A percentile compares a stretch with the other conserved stretches of the same genome.
Evolutionary conservation across 92 coral and sea anemone species (phyloP).

Genomic region (Meandrina meandrites): DNA sequence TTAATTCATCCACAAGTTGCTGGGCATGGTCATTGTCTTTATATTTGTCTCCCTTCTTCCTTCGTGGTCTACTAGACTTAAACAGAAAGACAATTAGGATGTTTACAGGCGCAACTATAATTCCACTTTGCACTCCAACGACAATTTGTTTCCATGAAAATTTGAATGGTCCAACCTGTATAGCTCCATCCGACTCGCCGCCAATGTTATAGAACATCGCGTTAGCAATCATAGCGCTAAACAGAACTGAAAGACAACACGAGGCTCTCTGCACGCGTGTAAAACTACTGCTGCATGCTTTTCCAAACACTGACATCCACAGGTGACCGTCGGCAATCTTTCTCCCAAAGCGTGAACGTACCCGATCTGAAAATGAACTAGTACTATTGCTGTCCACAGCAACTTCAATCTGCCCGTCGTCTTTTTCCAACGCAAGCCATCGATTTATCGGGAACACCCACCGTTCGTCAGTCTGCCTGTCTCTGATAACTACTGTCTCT

Average conservation of each 20-base stretch:
- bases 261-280: conserved; percentile 70
- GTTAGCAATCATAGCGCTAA: conserved; percentile 59
- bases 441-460: conserved; percentile 56
- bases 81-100: conserved; percentile 46
- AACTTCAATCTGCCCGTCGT: conserved; percentile 45
- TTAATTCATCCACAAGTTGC: background rate
- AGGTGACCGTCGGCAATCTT: conserved; percentile 58
- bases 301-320: conserved; percentile 62
- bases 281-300: conserved; percentile 41
- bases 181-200: conserved; percentile 23
- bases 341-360: conserved; percentile 46
- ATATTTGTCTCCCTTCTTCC: background rate
- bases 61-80: conserved; percentile 13
- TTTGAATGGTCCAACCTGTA: conserved; percentile 47
- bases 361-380: conserved; percentile 30
- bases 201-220: conserved; percentile 63
- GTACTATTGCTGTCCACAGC: conserved; percentile 15
- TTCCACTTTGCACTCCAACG: conserved; percentile 54
- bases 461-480: conserved; percentile 20
- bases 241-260: conserved; percentile 52
- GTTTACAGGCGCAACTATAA: conserved; percentile 46
- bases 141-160: conserved; percentile 37
- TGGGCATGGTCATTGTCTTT: background rate
- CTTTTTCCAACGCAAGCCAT: conserved; percentile 61
- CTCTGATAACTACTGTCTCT: conserved; percentile 34